Conservation (phyloP, 2,888 invertebrate genomes). For the Lumbricus terrestris region DNA sequence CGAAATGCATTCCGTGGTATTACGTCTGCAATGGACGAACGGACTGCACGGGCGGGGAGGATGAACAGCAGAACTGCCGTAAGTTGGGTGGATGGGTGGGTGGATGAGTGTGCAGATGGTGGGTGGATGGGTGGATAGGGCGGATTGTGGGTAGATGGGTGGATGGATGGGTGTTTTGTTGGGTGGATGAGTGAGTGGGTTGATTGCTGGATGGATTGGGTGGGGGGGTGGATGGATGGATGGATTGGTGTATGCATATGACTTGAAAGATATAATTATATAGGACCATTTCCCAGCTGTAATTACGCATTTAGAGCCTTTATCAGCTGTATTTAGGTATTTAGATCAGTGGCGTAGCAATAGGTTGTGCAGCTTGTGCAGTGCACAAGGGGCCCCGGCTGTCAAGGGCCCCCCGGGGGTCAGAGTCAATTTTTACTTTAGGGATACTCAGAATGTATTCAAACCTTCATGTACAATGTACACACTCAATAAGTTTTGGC, state of each 20-base stretch:
- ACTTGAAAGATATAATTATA: too few relatives aligned
- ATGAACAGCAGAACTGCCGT: slow-evolving; percentile 62
- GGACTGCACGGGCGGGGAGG: slow-evolving; percentile 70
- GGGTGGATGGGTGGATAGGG: background rate
- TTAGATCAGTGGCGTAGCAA: too few relatives aligned
- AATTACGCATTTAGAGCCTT: too few relatives aligned
- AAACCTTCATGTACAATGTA: too few relatives aligned
- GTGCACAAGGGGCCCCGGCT: too few relatives aligned
- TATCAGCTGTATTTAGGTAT: too few relatives aligned
- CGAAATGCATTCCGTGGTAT: slow-evolving; percentile 46
- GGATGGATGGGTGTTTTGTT: background rate
- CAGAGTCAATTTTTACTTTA: too few relatives aligned
- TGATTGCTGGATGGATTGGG: background rate
- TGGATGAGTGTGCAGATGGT: background rate
- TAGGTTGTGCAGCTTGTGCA: too few relatives aligned
- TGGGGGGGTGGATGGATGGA: background rate
- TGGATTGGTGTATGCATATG: background rate
- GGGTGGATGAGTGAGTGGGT: background rate
- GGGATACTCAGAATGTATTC: too few relatives aligned
- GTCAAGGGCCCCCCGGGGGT: too few relatives aligned
- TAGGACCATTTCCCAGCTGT: too few relatives aligned
- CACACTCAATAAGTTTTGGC: too few relatives aligned
- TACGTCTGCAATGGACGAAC: slow-evolving; percentile 44
- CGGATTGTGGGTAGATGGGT: background rate
- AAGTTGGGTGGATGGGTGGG: slow-evolving; percentile 18